phyloP scores from a whole-genome alignment of 2,888 invertebrate species.

The Eristalis intricaria region DNA sequence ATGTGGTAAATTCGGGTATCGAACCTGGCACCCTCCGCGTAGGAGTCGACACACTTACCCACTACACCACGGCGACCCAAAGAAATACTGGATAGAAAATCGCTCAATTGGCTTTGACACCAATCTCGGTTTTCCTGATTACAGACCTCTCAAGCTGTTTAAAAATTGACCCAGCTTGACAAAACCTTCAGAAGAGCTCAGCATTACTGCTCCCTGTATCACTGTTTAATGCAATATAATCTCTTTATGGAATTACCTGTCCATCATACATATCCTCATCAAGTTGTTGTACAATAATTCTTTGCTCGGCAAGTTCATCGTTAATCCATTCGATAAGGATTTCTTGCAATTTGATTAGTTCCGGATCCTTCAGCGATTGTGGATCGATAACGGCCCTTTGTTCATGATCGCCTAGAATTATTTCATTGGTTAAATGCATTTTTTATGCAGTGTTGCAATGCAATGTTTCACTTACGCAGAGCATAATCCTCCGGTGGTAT shows the following conservation, averaged over 20 bases:
- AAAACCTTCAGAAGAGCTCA: no score
- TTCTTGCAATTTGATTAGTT: slow-evolving; percentile 90
- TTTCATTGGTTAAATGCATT: background rate
- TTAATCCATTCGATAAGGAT: slow-evolving; percentile 99
- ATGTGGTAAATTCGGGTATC: no score
- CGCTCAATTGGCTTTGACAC: no score
- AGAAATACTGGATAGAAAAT: no score
- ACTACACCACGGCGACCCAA: no score
- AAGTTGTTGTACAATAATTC: slow-evolving; percentile 98
- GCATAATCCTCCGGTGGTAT: slow-evolving; percentile 97
- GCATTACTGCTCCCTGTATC: no score
- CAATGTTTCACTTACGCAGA: slow-evolving; percentile 84
- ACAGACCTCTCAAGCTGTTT: no score
- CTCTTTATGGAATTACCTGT: slow-evolving; percentile 83
- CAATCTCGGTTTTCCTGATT: no score
- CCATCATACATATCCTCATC: slow-evolving; percentile 99
- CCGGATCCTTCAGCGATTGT: slow-evolving; percentile 92
- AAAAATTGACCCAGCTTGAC: no score
- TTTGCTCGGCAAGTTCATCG: slow-evolving; percentile 96
- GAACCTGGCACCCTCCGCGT: no score
- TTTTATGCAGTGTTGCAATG: background rate
- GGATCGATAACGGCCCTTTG: slow-evolving; percentile 97
- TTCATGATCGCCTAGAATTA: slow-evolving; percentile 93
- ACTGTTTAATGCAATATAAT: background rate
- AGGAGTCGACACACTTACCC: no score